Percentiles rank a stretch among this genome's conserved stretches.
Conservation (phyloP, 1,140 invertebrate species). For the Stenopsyche tienmushanensis region DNA sequence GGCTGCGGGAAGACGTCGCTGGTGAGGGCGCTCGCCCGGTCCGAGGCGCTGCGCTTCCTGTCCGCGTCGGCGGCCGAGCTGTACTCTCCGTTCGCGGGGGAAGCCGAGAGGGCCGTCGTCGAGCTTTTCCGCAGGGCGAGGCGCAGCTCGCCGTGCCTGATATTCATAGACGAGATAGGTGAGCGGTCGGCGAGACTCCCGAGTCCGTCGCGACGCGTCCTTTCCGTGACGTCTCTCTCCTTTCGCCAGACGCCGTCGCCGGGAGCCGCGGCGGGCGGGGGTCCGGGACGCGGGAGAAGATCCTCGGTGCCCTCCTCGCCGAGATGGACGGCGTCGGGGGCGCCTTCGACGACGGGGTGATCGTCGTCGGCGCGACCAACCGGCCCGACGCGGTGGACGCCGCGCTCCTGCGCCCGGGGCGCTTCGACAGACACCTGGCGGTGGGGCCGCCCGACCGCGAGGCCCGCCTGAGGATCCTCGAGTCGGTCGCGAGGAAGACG, state of each 20-base stretch:
- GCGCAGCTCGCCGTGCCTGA: slow-evolving; percentile 64
- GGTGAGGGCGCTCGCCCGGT: slow-evolving; percentile 65
- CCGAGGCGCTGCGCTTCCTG: slow-evolving; percentile 63
- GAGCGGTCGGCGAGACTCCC: slow-evolving; percentile 19
- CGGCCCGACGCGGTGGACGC: slow-evolving; percentile 77
- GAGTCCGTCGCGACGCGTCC: no score
- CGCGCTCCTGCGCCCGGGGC: slow-evolving; percentile 73
- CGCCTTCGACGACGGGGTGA: slow-evolving; percentile 50
- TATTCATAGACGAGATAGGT: slow-evolving; percentile 79
- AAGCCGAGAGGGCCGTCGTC: slow-evolving; percentile 62
- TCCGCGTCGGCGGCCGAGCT: slow-evolving; percentile 65
- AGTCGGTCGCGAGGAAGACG: slow-evolving; percentile 62
- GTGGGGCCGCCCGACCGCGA: slow-evolving; percentile 70
- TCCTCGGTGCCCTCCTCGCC: slow-evolving; percentile 65
- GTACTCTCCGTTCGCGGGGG: slow-evolving; percentile 68
- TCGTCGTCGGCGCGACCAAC: slow-evolving; percentile 76
- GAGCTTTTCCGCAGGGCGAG: slow-evolving; percentile 68
- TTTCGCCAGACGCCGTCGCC: slow-evolving; percentile 65
- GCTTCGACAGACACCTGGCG: slow-evolving; percentile 74
- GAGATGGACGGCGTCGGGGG: slow-evolving; percentile 69
- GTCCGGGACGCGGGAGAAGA: slow-evolving; percentile 60
- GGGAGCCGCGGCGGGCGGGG: slow-evolving; percentile 52
- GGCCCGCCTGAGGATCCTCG: slow-evolving; percentile 62
- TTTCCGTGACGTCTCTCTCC: no score
- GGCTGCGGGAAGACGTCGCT: slow-evolving; percentile 76